Evolutionary conservation across 2,797 vertebrate genomes (phyloP).

Genomic region (Coregonus ussuriensis): DNA sequence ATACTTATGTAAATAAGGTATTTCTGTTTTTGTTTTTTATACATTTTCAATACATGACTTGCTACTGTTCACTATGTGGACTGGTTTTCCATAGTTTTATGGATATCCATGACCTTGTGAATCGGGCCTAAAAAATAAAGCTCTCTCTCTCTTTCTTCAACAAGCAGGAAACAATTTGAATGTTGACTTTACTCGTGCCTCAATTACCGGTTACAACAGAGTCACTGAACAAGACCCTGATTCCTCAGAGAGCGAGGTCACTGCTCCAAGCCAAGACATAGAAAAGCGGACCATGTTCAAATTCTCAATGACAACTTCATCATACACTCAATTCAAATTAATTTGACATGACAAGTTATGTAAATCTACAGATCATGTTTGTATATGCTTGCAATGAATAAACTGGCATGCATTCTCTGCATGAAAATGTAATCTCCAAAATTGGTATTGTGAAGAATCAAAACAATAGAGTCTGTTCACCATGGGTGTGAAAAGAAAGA

Average conservation of each 20-base stretch:
- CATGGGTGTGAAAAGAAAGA: constrained; percentile 19
- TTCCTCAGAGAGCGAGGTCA: neutral
- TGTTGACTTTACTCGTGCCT: neutral
- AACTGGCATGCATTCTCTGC: neutral
- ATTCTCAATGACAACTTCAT: neutral
- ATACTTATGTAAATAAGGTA: no score
- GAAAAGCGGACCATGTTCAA: neutral
- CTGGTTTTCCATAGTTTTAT: neutral
- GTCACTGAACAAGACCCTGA: neutral
- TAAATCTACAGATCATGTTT: neutral
- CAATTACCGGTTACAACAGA: constrained; percentile 4
- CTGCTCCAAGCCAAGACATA: constrained; percentile 3
- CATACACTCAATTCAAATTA: neutral
- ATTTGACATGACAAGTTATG: neutral
- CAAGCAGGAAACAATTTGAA: constrained; percentile 7
- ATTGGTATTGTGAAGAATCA: neutral
- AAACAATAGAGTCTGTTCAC: neutral
- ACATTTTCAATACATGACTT: no score
- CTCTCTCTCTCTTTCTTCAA: neutral
- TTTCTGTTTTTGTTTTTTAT: no score
- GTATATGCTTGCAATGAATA: neutral
- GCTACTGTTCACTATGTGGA: no score
- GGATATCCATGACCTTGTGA: constrained; percentile 10
- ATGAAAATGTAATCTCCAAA: neutral
- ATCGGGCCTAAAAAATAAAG: neutral